Conservation (phyloP, 2,888 invertebrate genomes). For the Ornithoptera alexandrae region DNA sequence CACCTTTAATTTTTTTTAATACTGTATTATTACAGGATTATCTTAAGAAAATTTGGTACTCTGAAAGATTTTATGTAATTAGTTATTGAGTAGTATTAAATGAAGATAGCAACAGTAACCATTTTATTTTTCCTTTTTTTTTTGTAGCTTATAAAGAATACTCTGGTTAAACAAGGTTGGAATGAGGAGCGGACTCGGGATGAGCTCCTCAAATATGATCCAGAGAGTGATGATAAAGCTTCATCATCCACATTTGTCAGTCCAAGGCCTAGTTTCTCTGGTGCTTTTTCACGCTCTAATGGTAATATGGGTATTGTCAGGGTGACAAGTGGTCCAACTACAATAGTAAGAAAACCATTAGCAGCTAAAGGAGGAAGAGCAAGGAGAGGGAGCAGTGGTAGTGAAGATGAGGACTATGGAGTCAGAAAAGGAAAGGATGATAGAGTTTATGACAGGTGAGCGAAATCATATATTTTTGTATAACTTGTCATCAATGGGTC, state of each 20-base stretch:
- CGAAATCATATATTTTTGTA: background rate
- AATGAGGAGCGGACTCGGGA: conserved; percentile 79
- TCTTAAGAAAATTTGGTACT: too few relatives aligned
- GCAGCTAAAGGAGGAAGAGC: conserved; percentile 63
- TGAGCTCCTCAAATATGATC: conserved; percentile 73
- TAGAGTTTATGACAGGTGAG: conserved; percentile 83
- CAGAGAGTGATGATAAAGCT: conserved; percentile 61
- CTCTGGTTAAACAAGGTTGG: conserved; percentile 76
- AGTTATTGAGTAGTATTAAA: too few relatives aligned
- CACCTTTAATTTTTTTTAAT: too few relatives aligned
- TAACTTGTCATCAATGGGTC: too few relatives aligned
- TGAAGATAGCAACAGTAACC: too few relatives aligned
- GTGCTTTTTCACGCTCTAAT: conserved; percentile 41
- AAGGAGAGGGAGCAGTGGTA: conserved; percentile 75
- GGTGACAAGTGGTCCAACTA: conserved; percentile 50
- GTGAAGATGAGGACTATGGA: conserved; percentile 82
- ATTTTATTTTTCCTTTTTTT: background rate
- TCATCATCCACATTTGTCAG: conserved; percentile 42
- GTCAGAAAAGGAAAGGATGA: conserved; percentile 81
- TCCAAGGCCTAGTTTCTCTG: conserved; percentile 51
- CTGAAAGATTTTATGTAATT: too few relatives aligned
- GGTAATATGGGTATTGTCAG: conserved; percentile 47
- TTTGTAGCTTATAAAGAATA: conserved; percentile 76
- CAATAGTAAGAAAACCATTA: conserved; percentile 46
- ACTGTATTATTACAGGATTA: too few relatives aligned